Conservation (phyloP, 1,140 invertebrate species). For the Drosophila kanapiae region DNA sequence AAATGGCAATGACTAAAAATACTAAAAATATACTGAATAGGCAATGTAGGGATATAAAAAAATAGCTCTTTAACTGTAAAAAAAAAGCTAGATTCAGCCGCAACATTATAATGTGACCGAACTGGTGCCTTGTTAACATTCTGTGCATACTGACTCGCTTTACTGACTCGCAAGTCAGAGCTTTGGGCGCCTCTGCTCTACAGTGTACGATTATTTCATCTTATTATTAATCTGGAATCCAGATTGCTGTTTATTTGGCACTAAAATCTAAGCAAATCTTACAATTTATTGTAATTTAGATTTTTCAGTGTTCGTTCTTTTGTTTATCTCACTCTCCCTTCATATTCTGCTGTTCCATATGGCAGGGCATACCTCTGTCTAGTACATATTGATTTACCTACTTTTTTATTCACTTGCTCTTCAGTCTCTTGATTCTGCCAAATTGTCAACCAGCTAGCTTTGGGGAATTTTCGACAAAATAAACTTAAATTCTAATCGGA, state of each 20-base stretch:
- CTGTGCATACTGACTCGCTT: no score
- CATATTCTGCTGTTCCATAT: constrained; percentile 19
- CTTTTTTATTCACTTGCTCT: constrained; percentile 28
- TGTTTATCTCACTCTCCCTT: not conserved
- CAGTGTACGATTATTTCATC: no score
- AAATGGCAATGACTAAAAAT: no score
- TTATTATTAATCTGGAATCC: not conserved
- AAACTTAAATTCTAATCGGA: constrained; percentile 78
- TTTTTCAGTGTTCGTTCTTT: not conserved
- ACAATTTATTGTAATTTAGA: constrained; percentile 1
- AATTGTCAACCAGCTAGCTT: constrained; percentile 44
- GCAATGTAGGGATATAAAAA: no score
- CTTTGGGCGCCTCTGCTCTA: not conserved
- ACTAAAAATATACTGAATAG: no score
- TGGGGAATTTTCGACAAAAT: constrained; percentile 39
- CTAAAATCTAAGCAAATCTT: not conserved
- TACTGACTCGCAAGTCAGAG: not conserved
- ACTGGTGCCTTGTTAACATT: no score
- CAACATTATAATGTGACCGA: no score
- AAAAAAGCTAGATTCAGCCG: no score
- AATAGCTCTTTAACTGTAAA: no score
- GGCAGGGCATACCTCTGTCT: not conserved
- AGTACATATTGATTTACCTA: constrained; percentile 33
- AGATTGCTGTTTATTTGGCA: not conserved
- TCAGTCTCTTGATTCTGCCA: constrained; percentile 31